Evolutionary conservation across 2,113 vertebrate species (phyloP).

Genomic region (Numenius arquata): DNA sequence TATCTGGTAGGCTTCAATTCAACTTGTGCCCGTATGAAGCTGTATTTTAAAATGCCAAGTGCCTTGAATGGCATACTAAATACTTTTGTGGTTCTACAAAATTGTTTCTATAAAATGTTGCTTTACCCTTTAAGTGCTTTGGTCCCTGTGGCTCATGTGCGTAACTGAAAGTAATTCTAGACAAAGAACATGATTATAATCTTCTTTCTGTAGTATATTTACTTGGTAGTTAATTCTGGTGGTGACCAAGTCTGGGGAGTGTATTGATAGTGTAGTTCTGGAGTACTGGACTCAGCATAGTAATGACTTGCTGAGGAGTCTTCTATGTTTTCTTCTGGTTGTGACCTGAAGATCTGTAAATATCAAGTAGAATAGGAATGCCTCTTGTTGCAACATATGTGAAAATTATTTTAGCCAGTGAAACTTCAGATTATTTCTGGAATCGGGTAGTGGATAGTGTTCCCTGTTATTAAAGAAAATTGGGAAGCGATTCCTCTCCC

Average conservation of each 20-base stretch:
- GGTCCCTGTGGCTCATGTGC: neutral
- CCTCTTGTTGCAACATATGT: neutral
- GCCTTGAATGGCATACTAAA: neutral
- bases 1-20: neutral
- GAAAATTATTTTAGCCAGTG: neutral
- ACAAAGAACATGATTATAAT: neutral
- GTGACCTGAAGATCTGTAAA: neutral
- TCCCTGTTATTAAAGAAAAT: neutral
- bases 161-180: neutral
- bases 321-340: neutral
- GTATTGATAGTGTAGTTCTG: neutral
- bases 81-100: neutral
- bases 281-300: neutral
- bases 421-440: neutral
- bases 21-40: neutral
- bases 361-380: neutral
- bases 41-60: neutral
- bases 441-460: neutral
- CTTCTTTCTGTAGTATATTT: neutral
- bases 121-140: neutral
- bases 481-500: neutral
- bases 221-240: neutral
- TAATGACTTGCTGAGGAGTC: neutral
- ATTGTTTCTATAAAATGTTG: neutral
- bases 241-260: neutral